Evolutionary conservation across 2,888 invertebrate genomes (phyloP), one percentile per base, ranked within the genome.

Genomic region (Stomorhina lunata): DNA sequence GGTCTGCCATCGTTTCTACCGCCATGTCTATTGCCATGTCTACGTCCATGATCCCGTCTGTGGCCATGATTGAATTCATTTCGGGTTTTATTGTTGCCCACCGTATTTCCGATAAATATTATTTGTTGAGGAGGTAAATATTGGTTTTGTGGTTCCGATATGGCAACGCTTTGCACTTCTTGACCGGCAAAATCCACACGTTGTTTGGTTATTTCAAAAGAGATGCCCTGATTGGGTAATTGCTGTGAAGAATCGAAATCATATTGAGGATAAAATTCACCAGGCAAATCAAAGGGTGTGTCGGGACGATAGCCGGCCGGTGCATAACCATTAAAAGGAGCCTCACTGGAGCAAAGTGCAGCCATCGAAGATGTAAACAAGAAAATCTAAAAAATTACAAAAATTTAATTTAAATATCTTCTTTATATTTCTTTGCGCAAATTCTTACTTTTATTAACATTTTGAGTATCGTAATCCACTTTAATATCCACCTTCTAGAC

Each of bases 291-390:
- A 61, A 92, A 91, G 3, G 89, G 87, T 22, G 87, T 86, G 25
- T 87, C 86, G 10, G 92, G 92, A 37, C 89, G 90, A 91, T 90
- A 92, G 7, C 92, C 92, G 4, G 91, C 86, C 2, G 92, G 86
- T 1, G 90, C 88, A 86, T 92, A 92, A 1, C 72, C 37, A 40
- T 83, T 12, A 7, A 75, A 55, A 10, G 88, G 87, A 4, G 86
- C 69, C 76, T 89, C 90, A 7, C 87, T 87, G 1, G 80, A 25
- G 0, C 83, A 78, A 6, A 80, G 15, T 2, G 55, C 81, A 22
- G 86, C 34, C 7, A 29, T 43, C 17, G 87, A 48, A 12, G 84
- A 32, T 22, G 68, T 45, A 2, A 87, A 32, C 50, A 84, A 61
- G n/a, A 86, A 17, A 22, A 87, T 22, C 88, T 88, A 50, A 37